These are phyloP conservation scores for Oscheius sp. DNA, from an alignment of 2,888 invertebrate species.

Conservation along the genomic window DNA sequence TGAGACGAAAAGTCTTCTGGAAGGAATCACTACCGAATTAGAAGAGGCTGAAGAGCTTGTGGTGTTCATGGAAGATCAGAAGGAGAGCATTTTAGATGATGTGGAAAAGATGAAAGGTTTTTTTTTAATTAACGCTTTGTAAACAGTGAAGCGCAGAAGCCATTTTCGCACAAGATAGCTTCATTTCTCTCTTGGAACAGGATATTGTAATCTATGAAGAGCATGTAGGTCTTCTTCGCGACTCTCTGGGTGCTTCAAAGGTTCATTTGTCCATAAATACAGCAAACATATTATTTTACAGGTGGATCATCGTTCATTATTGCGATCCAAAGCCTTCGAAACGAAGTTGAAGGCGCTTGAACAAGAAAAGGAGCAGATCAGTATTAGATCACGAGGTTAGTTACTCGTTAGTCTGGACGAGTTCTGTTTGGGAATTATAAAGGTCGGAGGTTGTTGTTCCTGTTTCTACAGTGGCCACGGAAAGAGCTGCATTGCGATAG, in stretches of 20 bases:
- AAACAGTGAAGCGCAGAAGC: conserved; percentile 54
- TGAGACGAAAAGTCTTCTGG: neutral
- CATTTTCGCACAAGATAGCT: conserved; percentile 61
- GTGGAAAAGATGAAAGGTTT: conserved; percentile 61
- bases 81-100: conserved; percentile 57
- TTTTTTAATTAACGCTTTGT: neutral
- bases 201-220: conserved; percentile 68
- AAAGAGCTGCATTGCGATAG: conserved; percentile 27
- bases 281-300: conserved; percentile 15
- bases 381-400: conserved; percentile 59
- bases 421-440: conserved; percentile 12
- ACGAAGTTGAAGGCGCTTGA: conserved; percentile 66
- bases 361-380: conserved; percentile 64
- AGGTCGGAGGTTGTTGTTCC: neutral
- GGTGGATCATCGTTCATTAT: conserved; percentile 64
- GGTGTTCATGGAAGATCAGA: conserved; percentile 56
- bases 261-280: conserved; percentile 16
- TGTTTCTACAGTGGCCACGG: neutral
- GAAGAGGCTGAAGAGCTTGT: conserved; percentile 48
- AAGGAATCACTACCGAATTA: conserved; percentile 30
- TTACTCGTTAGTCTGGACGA: neutral
- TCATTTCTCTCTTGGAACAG: conserved; percentile 63
- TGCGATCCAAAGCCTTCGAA: conserved; percentile 67
- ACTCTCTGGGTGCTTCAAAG: conserved; percentile 65
- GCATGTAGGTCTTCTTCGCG: conserved; percentile 65